Evolutionary conservation across 2,797 vertebrate genomes (phyloP).

Genomic region (Chrysolophus pictus): DNA sequence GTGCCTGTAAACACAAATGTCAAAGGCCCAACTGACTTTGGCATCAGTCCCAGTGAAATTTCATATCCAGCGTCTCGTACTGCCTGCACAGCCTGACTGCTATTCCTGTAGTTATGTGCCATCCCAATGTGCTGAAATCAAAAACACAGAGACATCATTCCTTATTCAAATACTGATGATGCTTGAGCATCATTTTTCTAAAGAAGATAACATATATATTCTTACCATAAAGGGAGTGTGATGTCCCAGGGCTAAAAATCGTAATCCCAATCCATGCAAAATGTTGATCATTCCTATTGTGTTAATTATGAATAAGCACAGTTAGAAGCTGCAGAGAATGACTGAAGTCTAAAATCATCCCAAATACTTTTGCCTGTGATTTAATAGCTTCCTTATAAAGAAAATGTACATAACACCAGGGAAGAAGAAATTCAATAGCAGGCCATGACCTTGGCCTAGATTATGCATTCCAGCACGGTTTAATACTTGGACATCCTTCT

Average conservation of each 20-base stretch:
- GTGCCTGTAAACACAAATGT: constrained; percentile 98
- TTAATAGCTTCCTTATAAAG: neutral
- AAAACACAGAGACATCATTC: neutral
- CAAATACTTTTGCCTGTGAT: neutral
- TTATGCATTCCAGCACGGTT: neutral
- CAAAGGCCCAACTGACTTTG: constrained; percentile 93
- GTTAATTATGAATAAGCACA: neutral
- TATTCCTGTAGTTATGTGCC: constrained; percentile 98
- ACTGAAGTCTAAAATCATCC: neutral
- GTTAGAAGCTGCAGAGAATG: constrained; percentile 1
- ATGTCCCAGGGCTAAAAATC: constrained; percentile 94
- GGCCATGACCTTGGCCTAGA: neutral
- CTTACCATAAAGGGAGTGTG: constrained; percentile 97
- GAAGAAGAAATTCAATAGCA: neutral
- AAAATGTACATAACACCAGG: neutral
- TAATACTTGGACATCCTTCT: neutral
- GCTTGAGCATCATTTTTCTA: neutral
- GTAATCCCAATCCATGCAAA: constrained; percentile 94
- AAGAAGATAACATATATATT: neutral
- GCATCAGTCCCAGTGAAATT: constrained; percentile 95
- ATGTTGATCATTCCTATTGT: constrained; percentile 96
- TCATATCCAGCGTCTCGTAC: constrained; percentile 97
- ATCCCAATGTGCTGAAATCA: constrained; percentile 94
- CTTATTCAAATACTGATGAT: neutral
- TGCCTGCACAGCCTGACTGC: constrained; percentile 95